Base-by-base conservation (phyloP, 2,797 vertebrate species). In the Mus caroli region DNA sequence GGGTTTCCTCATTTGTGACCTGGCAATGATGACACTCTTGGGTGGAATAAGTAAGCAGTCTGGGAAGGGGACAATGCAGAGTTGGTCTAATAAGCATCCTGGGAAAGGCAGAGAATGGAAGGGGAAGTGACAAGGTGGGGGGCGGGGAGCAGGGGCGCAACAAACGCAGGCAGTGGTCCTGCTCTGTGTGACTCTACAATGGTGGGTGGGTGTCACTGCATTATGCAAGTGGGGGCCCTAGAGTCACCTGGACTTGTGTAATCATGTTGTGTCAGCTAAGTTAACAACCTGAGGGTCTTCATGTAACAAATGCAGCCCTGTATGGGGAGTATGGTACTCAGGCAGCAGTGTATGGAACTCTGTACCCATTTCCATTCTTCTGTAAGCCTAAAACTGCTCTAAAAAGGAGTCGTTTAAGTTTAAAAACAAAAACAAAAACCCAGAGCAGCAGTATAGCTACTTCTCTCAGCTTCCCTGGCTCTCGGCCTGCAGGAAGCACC, bases 1-100 rank as follows among this genome's bases (percentile, higher is more conserved):
- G 52, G 50, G 54, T 88, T 82, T 67, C 89, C 86, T 97, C 95
- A 90, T 96, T 43, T 76, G 95, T 94, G 54, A 94, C 94, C 94
- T 97, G 92, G 56, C 84, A 78, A 73, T 8, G 37, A 50, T 9
- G 19, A 40, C 7, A 19, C 31, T 9, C 60, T 64, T 87, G 40
- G 71, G 52, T 76, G 37, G 31, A 85, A 17, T 11, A 67, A 76
- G 56, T 54, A 43, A 52, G 71, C 37, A 14, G 4, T 8, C 13
- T 50, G 58, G 62, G 73, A 37, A 83, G 91, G 76, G 62, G 19
- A 0, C 10, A 22, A 3, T 3, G 11, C 62, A 1, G 54, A 64
- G 24, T 43, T 20, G 52, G 37, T 19, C 28, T 71, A 11, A 6
- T 3, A 4, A 5, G 19, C 69, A 14, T 60, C 26, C 62, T 52